Conservation (phyloP, 2,797 vertebrate genomes). For the Lophotriccus pileatus region DNA sequence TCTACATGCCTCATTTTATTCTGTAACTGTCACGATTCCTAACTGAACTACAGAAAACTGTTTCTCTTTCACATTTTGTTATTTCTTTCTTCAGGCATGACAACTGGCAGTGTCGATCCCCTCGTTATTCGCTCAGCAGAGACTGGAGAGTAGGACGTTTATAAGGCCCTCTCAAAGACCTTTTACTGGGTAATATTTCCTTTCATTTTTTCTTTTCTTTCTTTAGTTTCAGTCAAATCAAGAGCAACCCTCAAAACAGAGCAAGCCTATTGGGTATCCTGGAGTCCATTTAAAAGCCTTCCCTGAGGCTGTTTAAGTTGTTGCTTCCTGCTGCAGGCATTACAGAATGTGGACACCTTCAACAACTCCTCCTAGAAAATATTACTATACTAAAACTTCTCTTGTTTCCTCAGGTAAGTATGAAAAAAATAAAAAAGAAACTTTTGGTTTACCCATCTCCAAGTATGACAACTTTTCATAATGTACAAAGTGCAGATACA, state of each 20-base stretch:
- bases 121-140: background rate
- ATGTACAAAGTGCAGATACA: background rate
- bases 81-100: background rate
- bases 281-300: background rate
- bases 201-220: background rate
- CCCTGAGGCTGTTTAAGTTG: background rate
- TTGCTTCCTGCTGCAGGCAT: background rate
- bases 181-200: background rate
- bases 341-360: background rate
- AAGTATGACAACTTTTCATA: background rate
- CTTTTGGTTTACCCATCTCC: background rate
- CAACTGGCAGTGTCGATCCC: background rate
- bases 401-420: background rate
- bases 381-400: background rate
- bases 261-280: background rate
- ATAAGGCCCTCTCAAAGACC: background rate
- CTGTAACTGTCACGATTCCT: background rate
- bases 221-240: background rate
- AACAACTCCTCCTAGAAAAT: background rate
- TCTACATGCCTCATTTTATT: background rate
- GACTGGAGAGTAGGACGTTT: background rate
- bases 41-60: background rate
- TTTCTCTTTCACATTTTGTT: background rate
- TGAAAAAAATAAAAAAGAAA: rapidly evolving
- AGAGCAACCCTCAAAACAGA: background rate